These are phyloP conservation scores for Distichodus sexfasciatus DNA, from an alignment of 2,797 vertebrate genomes.

Conservation along the genomic window DNA sequence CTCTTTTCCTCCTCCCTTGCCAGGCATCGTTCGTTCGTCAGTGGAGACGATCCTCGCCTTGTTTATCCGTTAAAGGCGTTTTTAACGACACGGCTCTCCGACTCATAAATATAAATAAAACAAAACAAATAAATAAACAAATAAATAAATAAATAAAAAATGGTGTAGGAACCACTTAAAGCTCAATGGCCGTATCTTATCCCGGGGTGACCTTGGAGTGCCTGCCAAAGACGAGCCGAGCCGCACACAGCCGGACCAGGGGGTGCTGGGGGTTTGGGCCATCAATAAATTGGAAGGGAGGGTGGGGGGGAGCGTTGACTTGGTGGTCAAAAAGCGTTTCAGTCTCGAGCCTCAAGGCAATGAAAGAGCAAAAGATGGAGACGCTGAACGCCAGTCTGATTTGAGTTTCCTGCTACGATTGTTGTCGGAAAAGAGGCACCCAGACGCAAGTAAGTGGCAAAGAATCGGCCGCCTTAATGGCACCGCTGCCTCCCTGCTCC, in stretches of 20 bases:
- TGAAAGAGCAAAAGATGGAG: not conserved
- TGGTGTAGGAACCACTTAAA: not conserved
- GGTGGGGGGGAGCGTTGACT: conserved; percentile 23
- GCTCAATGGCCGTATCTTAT: not conserved
- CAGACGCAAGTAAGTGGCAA: too few species aligned
- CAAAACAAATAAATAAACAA: not conserved
- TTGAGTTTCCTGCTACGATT: too few species aligned
- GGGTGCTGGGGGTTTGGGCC: conserved; percentile 15
- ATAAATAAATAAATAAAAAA: conserved; percentile 5
- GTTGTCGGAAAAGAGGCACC: too few species aligned
- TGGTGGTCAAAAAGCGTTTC: conserved; percentile 19
- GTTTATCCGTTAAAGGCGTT: conserved; percentile 28
- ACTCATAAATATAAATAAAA: not conserved
- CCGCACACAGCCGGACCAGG: too few species aligned
- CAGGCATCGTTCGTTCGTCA: not conserved
- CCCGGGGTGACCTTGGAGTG: conserved; percentile 40
- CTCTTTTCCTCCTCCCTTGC: conserved; percentile 7
- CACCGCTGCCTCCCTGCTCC: too few species aligned
- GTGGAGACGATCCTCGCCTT: not conserved
- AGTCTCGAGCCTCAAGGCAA: conserved; percentile 10
- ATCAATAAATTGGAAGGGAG: conserved; percentile 42
- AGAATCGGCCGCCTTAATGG: too few species aligned
- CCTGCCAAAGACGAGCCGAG: too few species aligned
- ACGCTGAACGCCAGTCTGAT: too few species aligned
- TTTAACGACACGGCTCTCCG: conserved; percentile 23